Base-by-base conservation (phyloP, 2,797 vertebrate genomes). In the Chelon auratus region DNA sequence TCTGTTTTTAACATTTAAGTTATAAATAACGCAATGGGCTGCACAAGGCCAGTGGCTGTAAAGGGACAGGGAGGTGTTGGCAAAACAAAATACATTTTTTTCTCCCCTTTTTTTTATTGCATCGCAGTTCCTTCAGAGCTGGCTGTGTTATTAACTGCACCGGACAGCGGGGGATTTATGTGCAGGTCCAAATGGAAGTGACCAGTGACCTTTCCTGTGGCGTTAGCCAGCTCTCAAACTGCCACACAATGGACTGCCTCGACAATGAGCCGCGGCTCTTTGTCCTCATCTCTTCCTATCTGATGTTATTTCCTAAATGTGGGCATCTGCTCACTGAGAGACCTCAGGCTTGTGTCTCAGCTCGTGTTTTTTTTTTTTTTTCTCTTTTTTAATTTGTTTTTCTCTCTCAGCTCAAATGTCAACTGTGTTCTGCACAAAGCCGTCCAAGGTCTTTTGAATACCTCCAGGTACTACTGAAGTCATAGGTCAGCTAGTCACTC, bases 1-100 rank as follows among this genome's bases (percentile, higher is more conserved):
- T 91, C 92, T 93, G 93, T 90, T 93, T 94, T 92, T 90, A 87
- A 89, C 90, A 87, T 93, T 92, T 88, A 72, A 76, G 89, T 86
- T 92, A 93, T 93, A 93, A 91, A 93, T 92, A 93, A 87, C 62
- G n/a, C 75, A 68, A 13, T 73, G 81, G 72, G 80, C 74, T 22
- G 18, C 83, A 62, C 82, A 68, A 87, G 85, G 86, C 89, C 87
- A 72, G 56, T 50, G 73, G 84, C 86, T 87, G 78, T 90, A 86
- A 87, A 89, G 90, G 85, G 86, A 83, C 79, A 50, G 77, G 76
- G 91, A 88, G 82, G 87, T 84, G 86, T 87, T 87, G 89, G 91
- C 85, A 82, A 89, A 91, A 90, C 86, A 82, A 89, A 89, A 89
- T 81, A 45, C 24, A 55, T 78, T 87, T 87, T 80, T 59, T 12